phyloP scores from a whole-genome alignment of 2,888 invertebrate species.

The Eledona agricola region DNA sequence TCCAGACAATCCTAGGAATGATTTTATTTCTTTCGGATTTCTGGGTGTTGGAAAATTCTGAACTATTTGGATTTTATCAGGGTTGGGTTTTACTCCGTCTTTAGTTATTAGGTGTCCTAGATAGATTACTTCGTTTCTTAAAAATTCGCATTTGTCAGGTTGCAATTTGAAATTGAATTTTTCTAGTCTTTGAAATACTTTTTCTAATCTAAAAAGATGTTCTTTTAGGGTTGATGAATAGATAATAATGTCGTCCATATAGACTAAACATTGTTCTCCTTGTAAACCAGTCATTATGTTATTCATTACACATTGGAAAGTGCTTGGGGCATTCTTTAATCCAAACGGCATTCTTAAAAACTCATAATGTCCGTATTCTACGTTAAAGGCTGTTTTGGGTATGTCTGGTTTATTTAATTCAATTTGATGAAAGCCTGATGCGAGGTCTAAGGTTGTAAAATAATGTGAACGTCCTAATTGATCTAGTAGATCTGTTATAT shows the following conservation, averaged over 20 bases:
- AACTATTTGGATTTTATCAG: slow-evolving; percentile 32
- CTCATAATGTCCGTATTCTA: slow-evolving; percentile 44
- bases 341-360: slow-evolving; percentile 47
- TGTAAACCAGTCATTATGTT: slow-evolving; percentile 45
- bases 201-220: slow-evolving; percentile 41
- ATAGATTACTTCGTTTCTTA: slow-evolving; percentile 46
- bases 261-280: slow-evolving; percentile 49
- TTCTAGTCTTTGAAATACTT: slow-evolving; percentile 30
- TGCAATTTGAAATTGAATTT: slow-evolving; percentile 34
- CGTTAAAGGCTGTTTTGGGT: slow-evolving; percentile 46
- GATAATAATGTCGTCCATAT: slow-evolving; percentile 55
- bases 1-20: slow-evolving; percentile 53
- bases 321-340: slow-evolving; percentile 47
- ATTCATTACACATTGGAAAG: slow-evolving; percentile 52
- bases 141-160: slow-evolving; percentile 40
- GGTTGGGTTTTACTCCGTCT: slow-evolving; percentile 45
- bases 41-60: slow-evolving; percentile 30
- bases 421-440: slow-evolving; percentile 44
- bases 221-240: slow-evolving; percentile 42
- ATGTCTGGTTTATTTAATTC: slow-evolving; percentile 31
- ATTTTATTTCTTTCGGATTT: slow-evolving; percentile 32
- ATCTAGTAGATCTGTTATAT: slow-evolving; percentile 43
- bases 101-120: slow-evolving; percentile 52
- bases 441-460: slow-evolving; percentile 43
- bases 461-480: slow-evolving; percentile 41